Evolutionary conservation across 2,113 vertebrate species (phyloP).

Genomic region (human (Homo sapiens)): DNA sequence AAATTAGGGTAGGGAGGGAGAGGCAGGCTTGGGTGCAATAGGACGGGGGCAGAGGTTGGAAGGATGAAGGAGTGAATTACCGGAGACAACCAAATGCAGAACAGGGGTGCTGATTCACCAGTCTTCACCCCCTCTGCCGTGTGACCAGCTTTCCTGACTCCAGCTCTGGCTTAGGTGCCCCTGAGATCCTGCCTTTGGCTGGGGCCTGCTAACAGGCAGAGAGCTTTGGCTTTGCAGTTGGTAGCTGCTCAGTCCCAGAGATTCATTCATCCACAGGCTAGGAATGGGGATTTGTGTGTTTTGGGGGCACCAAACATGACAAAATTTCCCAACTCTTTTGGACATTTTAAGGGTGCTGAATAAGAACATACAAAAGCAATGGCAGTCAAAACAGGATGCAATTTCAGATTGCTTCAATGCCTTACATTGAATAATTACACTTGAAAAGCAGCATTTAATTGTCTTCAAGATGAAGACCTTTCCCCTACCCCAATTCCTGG

Average conservation of each 20-base stretch:
- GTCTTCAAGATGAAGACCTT: not conserved
- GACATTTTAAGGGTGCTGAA: not conserved
- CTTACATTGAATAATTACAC: not conserved
- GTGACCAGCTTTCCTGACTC: not conserved
- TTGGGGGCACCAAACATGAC: not conserved
- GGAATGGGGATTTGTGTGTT: not conserved
- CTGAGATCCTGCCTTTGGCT: not conserved
- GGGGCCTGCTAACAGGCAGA: not conserved
- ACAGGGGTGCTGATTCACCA: fast-evolving
- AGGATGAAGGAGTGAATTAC: not conserved
- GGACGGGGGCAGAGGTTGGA: not conserved
- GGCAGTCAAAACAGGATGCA: not conserved
- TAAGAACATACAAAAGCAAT: not conserved
- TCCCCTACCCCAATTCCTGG: not conserved
- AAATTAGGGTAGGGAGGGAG: not conserved
- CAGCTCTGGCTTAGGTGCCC: not conserved
- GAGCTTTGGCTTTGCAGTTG: not conserved
- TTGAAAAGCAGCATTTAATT: not conserved
- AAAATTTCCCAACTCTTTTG: not conserved
- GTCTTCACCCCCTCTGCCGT: not conserved
- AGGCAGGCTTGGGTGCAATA: not conserved
- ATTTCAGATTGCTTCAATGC: not conserved
- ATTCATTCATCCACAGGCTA: not conserved
- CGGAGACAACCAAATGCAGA: not conserved
- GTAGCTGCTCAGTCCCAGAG: not conserved